These are phyloP conservation scores for Agrotis ipsilon DNA, from an alignment of 2,888 invertebrate species.

Conservation along the genomic window DNA sequence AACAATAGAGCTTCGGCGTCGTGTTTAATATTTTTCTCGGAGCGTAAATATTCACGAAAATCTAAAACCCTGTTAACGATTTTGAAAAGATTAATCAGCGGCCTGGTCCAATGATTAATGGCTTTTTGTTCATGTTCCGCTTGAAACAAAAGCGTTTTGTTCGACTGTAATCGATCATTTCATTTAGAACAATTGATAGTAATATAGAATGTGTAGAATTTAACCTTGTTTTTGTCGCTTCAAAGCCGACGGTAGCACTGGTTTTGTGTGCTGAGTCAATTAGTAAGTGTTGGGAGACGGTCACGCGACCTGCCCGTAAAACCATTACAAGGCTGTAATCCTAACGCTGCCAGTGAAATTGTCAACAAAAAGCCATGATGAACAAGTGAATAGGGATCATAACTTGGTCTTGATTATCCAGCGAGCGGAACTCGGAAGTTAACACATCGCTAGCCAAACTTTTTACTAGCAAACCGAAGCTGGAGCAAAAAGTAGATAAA, in stretches of 20 bases:
- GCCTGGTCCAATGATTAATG: conserved; percentile 49
- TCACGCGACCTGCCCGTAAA: conserved; percentile 46
- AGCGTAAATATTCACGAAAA: conserved; percentile 45
- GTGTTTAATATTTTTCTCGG: conserved; percentile 42
- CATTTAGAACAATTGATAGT: conserved; percentile 75
- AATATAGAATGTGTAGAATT: conserved; percentile 78
- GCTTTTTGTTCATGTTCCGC: conserved; percentile 50
- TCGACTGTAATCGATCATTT: conserved; percentile 55
- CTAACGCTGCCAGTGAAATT: conserved; percentile 9
- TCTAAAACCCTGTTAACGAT: conserved; percentile 46
- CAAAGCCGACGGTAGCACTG: conserved; percentile 69
- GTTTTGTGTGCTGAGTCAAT: conserved; percentile 60
- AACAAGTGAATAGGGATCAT: conserved; percentile 11
- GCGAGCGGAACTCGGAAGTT: conserved; percentile 37
- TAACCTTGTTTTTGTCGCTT: conserved; percentile 71
- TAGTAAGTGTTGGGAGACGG: conserved; percentile 50
- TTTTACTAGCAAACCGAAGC: conserved; percentile 39
- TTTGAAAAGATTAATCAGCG: conserved; percentile 54
- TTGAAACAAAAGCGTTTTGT: conserved; percentile 54
- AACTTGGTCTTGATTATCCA: conserved; percentile 21
- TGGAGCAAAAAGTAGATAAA: conserved; percentile 52
- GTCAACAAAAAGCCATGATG: background rate
- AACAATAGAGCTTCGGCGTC: conserved; percentile 43
- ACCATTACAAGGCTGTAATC: conserved; percentile 23
- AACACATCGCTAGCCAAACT: conserved; percentile 38